Conservation (phyloP, 2,888 invertebrate species). For the Crocallis elinguaria region DNA sequence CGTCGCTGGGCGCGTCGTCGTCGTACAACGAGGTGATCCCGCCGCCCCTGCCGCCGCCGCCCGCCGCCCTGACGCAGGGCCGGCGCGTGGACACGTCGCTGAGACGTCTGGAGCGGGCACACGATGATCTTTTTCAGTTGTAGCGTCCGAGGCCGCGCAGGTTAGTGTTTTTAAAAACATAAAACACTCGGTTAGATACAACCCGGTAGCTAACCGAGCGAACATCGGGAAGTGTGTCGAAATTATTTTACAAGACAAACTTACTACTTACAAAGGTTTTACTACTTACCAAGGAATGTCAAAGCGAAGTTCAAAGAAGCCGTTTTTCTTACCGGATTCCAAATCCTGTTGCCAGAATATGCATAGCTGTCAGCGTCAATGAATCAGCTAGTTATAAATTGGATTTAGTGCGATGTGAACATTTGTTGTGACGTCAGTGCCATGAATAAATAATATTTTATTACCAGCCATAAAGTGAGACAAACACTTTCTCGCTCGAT, state of each 20-base stretch:
- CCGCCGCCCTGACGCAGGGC: conserved; percentile 92
- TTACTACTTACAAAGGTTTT: no score
- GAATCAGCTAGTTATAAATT: conserved; percentile 15
- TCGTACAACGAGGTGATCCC: conserved; percentile 78
- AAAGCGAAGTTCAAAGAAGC: neutral
- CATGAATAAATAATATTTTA: conserved; percentile 17
- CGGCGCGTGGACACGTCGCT: conserved; percentile 91
- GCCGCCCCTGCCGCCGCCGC: conserved; percentile 82
- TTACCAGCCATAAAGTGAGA: conserved; percentile 13
- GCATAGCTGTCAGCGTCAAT: conserved; percentile 10
- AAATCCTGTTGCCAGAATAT: neutral
- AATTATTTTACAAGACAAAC: no score
- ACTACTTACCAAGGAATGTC: no score
- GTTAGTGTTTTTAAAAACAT: conserved; percentile 44
- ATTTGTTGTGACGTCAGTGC: conserved; percentile 20
- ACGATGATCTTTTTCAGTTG: conserved; percentile 96
- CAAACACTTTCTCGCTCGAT: conserved; percentile 12
- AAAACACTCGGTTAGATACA: no score
- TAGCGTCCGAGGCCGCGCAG: conserved; percentile 87
- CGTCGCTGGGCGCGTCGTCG: conserved; percentile 77
- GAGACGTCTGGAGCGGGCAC: conserved; percentile 92
- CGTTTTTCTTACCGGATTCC: no score
- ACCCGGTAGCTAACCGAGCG: no score
- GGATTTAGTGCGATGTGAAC: conserved; percentile 20
- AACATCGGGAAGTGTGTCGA: no score